Evolutionary conservation across 2,888 invertebrate genomes (phyloP).

Genomic region (Rhamnusium bicolor): DNA sequence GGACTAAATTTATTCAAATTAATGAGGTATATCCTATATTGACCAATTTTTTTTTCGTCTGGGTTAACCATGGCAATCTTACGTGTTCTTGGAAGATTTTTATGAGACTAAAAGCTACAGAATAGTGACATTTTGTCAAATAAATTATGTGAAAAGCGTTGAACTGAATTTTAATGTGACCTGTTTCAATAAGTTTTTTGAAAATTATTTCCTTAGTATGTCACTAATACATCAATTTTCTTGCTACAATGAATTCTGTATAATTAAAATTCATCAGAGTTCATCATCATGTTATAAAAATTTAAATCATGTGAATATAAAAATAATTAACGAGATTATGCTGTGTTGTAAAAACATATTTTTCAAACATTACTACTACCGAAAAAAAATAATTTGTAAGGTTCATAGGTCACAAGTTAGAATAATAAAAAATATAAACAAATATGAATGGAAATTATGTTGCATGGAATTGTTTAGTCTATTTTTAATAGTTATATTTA

Average conservation of each 20-base stretch:
- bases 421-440: constrained; percentile 36
- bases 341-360: constrained; percentile 23
- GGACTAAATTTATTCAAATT: too few species aligned
- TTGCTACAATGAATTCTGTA: neutral
- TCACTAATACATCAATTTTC: neutral
- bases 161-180: too few species aligned
- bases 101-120: too few species aligned
- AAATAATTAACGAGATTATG: neutral
- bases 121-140: too few species aligned
- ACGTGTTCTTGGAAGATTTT: too few species aligned
- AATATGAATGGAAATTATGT: neutral
- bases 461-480: constrained; percentile 33
- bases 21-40: too few species aligned
- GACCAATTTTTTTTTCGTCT: too few species aligned
- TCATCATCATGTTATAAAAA: neutral
- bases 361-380: neutral
- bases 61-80: too few species aligned
- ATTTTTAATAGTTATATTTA: constrained; percentile 22
- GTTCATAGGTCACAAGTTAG: constrained; percentile 24
- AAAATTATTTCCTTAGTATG: too few species aligned
- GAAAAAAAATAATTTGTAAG: constrained; percentile 24
- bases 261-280: neutral
- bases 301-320: constrained; percentile 7
- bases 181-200: too few species aligned
- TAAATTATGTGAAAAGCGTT: too few species aligned